Evolutionary conservation across 2,888 invertebrate genomes (phyloP).

Genomic region (Nesidiocoris tenuis): DNA sequence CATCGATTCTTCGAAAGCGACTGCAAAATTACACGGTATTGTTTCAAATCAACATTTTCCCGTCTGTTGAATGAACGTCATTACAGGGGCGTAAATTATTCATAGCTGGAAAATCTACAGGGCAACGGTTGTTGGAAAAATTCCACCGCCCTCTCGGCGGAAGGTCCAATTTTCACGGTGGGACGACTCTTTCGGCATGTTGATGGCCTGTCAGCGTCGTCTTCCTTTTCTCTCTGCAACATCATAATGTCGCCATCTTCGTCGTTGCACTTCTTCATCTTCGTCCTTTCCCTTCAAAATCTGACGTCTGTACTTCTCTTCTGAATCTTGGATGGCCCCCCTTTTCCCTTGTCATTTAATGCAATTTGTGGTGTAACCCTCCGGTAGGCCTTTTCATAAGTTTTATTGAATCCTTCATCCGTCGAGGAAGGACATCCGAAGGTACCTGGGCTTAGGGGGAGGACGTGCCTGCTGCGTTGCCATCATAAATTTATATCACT

Average conservation of each 20-base stretch:
- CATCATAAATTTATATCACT: slow-evolving; percentile 25
- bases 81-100: neutral
- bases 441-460: slow-evolving; percentile 18
- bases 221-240: no score
- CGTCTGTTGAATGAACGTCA: neutral
- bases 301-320: slow-evolving; percentile 11
- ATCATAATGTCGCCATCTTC: neutral
- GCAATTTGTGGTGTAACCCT: slow-evolving; percentile 30
- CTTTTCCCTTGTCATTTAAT: slow-evolving; percentile 32
- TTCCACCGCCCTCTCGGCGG: neutral
- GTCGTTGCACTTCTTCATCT: neutral
- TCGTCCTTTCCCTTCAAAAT: slow-evolving; percentile 1
- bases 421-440: slow-evolving; percentile 24
- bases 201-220: neutral
- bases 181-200: neutral
- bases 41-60: neutral
- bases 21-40: neutral
- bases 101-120: neutral
- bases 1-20: neutral
- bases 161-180: neutral
- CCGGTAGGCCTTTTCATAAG: slow-evolving; percentile 22
- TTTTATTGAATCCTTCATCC: slow-evolving; percentile 34
- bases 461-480: slow-evolving; percentile 17
- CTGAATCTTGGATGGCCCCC: neutral
- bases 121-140: neutral